Evolutionary conservation across 2,888 invertebrate genomes (phyloP), one percentile per base, ranked within the genome.

Genomic region (Cantharis flavilabris): DNA sequence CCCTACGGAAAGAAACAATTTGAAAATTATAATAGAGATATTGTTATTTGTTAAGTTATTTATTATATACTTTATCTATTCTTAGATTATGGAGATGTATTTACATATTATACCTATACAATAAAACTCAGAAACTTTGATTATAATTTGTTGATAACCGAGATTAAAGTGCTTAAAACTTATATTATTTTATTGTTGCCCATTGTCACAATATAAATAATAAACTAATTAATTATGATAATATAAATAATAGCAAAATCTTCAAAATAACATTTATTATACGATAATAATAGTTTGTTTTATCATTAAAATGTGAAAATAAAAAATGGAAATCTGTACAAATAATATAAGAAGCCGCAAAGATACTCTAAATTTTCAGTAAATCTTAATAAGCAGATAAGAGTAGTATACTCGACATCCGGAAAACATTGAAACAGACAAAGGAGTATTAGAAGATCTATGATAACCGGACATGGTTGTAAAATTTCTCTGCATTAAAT

Each of bases 301-400:
- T 26, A 26, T 1, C 16, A 1, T 16, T 26, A 26, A 26, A 5
- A 5, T 23, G 23, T 23, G 23, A 7, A 23, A 20, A 20, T 20
- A 20, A 20, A 49, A 49, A 49, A 49, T 49, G 7, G n/a, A n/a
- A 49, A 49, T 0, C 13, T 30, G 28, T 28, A n/a, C 33, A 71
- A 74, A 70, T 70, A 75, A 49, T 70, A 65, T 65, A 64, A 62
- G 23, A 65, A 64, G 26, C 71, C 69, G 14, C 71, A 77, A 69
- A 73, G 71, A 33, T 65, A 14, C 26, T 62, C 33, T 69, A 73
- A 78, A 76, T 76, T 78, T 78, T 73, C 14, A 28, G 63, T 20
- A 78, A 78, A 78, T 73, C 76, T 73, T 71, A 73, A 78, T 76
- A 73, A 78, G 72, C 73, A 73, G 76, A 78, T 76, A 73, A 78